Evolutionary conservation across 1,140 invertebrate species (phyloP), one percentile per base, ranked within the genome.

Genomic region (Drosophila repletoides): DNA sequence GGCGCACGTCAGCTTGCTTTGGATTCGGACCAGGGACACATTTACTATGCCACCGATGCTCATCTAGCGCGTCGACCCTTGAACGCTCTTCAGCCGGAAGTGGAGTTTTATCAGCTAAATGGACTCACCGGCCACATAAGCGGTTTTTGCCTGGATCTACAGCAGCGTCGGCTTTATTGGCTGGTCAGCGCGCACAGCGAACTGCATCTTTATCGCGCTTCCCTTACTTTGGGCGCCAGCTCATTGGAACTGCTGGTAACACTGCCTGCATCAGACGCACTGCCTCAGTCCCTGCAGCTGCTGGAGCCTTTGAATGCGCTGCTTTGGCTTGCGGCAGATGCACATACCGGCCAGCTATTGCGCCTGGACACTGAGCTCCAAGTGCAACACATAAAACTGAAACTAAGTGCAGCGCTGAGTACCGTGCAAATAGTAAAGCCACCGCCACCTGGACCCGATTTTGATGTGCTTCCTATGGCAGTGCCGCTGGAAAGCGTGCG

Each of bases 1-100:
- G 76, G 65, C 1, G 83, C 74, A 0, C 94, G 95, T 76, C 95
- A 96, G 75, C 89, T 98, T 10, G 93, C 94, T 12, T 93, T 98
- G 15, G 97, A 98, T 88, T 94, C 96, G 0, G 69, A 94, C 2
- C 93, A 94, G 68, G 97, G 95, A 0, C 94, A 95, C 68, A 91
- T 98, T 12, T 97, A 98, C 80, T 98, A 97, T 95, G 95, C 95
- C 5, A 98, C 97, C 0, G 93, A 93, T 0, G 94, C 96, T 64
- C 94, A 95, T 0, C 93, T 98, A 0, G 95, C 96, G 91, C 94
- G 94, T 26, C 93, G 95, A 0, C 91, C 93, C 33, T 90, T 97
- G 0, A 97, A 96, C 90, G 97, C 95, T 0, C 94, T 94, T 10
- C 66, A 71, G 21, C 67, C 72, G 5, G 64, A 75, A 15, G 40